Percentiles rank a stretch among this genome's conserved stretches.
Evolutionary conservation across 1,140 invertebrate species (phyloP).

Genomic region (Ylistrum balloti): DNA sequence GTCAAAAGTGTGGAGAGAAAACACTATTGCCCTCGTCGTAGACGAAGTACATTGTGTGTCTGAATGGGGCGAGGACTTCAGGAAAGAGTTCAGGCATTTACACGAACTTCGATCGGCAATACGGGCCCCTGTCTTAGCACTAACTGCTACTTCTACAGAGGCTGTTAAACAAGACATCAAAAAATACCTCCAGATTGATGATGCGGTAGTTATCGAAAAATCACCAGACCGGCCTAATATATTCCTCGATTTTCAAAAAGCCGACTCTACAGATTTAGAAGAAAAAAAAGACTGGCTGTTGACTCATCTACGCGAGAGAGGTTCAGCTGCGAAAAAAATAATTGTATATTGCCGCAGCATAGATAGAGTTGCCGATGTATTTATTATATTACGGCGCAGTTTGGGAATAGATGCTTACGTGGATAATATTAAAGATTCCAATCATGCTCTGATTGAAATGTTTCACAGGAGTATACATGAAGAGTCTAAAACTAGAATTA

Average conservation of each 20-base stretch:
- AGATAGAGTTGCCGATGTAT: no score
- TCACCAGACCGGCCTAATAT: conserved; percentile 54
- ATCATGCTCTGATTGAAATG: background rate
- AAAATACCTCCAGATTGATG: no score
- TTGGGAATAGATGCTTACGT: background rate
- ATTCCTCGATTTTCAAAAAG: conserved; percentile 50
- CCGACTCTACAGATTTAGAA: no score
- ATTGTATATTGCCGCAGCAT: no score
- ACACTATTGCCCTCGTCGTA: conserved; percentile 5
- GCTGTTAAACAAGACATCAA: no score
- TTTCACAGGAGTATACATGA: no score
- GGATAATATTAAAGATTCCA: background rate
- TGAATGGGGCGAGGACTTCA: conserved; percentile 57
- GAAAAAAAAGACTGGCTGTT: background rate
- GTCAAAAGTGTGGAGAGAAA: conserved; percentile 37
- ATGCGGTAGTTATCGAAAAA: conserved; percentile 44
- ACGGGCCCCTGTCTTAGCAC: no score
- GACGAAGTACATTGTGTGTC: conserved; percentile 58
- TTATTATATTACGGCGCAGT: no score
- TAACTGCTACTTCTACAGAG: no score
- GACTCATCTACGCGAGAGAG: conserved; percentile 14
- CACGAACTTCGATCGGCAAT: no score
- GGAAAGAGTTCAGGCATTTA: conserved; percentile 45
- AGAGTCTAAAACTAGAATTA: conserved; percentile 21
- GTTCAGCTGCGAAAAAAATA: no score